Evolutionary conservation across 2,797 vertebrate species (phyloP), one percentile per base, ranked within the genome.

Genomic region (Sebastes oblongus): DNA sequence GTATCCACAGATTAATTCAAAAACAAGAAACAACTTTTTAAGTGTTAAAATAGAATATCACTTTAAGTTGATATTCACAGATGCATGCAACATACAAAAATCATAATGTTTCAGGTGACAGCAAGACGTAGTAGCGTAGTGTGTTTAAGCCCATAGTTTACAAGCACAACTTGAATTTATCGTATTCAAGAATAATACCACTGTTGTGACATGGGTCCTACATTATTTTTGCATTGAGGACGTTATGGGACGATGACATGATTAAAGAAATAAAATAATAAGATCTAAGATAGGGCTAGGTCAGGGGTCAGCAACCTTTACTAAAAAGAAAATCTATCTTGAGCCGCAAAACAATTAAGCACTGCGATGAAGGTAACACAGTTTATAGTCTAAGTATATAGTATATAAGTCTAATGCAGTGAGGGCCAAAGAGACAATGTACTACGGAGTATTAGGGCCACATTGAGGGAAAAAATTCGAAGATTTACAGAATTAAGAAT

Each of bases 1-100:
- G 50, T 42, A 56, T 76, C 32, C 29, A 62, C 14, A 78, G 22
- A 78, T 69, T 29, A 60, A 77, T 82, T 72, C 4, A 78, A 86
- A 62, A 68, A 87, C 20, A 72, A 80, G n/a, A 67, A 59, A 69
- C 29, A 77, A 56, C 13, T 68, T 54, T 18, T n/a, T 36, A 62
- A 27, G 54, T 32, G 84, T 64, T 65, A 58, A 78, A 77, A 39
- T 39, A 87, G 80, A 91, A 89, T 88, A 89, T 89, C 87, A 90
- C 80, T 91, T 78, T 81, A 85, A 91, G 79, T 81, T 91, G 86
- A 93, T 93, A 89, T 92, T 93, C 86, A 94, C 86, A 89, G 84
- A 68, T 90, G 76, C 93, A 94, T 95, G 92, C 94, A 92, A 92
- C 92, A 94, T 82, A 91, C 73, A 92, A 81, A 91, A 87, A 88